Evolutionary conservation across 2,888 invertebrate species (phyloP).

Genomic region (Nebria brevicollis): DNA sequence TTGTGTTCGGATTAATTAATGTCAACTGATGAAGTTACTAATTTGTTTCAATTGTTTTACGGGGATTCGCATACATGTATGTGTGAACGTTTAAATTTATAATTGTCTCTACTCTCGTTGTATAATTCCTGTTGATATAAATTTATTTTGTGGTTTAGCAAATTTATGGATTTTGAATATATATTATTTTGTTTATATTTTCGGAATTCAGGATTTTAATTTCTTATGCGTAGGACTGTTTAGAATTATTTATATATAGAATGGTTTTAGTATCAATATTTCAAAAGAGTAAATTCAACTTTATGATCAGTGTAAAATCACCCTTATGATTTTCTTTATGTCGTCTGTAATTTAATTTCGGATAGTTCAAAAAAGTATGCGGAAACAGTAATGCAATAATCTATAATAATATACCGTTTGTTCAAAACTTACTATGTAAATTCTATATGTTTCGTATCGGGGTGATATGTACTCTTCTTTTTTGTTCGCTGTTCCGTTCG

Average conservation of each 20-base stretch:
- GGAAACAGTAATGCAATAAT: neutral
- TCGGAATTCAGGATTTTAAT: too few relatives aligned
- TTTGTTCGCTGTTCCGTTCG: conserved; percentile 5
- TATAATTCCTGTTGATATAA: conserved; percentile 15
- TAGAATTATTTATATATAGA: too few relatives aligned
- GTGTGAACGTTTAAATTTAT: neutral
- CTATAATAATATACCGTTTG: conserved; percentile 1
- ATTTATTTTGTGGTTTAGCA: neutral
- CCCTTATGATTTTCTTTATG: neutral
- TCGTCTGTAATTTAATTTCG: neutral
- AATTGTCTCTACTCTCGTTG: conserved; percentile 2
- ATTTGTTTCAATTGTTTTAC: conserved; percentile 38
- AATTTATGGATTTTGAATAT: neutral
- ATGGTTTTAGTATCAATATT: neutral
- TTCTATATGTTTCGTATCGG: neutral
- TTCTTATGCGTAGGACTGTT: too few relatives aligned
- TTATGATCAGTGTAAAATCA: neutral
- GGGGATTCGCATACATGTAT: conserved; percentile 13
- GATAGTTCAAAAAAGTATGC: neutral
- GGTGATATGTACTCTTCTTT: neutral
- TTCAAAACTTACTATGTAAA: neutral
- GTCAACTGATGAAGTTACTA: conserved; percentile 37
- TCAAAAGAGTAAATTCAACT: neutral
- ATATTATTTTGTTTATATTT: neutral
- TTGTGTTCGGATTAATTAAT: conserved; percentile 38